phyloP scores from a whole-genome alignment of 2,797 vertebrate species.

The Leptoclinus maculatus region DNA sequence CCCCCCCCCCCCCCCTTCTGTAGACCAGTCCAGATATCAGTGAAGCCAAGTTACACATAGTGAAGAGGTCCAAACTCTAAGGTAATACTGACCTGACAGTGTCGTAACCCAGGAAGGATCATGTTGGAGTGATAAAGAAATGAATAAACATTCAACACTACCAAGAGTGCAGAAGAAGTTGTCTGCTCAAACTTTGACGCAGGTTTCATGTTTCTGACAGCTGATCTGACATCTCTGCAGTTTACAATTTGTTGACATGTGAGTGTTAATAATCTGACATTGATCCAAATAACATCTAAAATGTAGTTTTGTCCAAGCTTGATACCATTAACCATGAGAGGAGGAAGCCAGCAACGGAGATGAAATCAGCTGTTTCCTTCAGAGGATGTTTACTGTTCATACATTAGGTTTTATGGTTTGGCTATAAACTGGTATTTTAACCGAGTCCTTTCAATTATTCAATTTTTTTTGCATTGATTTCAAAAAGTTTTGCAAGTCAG shows the following conservation, averaged over 20 bases:
- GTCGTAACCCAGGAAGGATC: background rate
- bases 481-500: background rate
- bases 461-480: background rate
- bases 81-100: background rate
- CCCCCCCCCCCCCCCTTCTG: no score
- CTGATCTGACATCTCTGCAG: no score
- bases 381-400: background rate
- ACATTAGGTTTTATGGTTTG: background rate
- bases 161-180: background rate
- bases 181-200: background rate
- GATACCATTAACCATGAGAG: background rate
- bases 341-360: background rate
- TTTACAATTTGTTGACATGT: no score
- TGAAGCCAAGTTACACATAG: background rate
- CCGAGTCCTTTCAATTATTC: no score
- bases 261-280: no score
- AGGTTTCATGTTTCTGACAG: no score
- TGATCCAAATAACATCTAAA: no score
- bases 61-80: background rate
- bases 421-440: background rate
- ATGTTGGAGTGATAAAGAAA: background rate
- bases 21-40: background rate
- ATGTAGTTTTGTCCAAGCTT: no score
- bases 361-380: background rate
- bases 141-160: background rate